These are phyloP conservation scores for Tylochromis polylepis DNA, from an alignment of 2,113 vertebrate genomes.

Conservation along the genomic window DNA sequence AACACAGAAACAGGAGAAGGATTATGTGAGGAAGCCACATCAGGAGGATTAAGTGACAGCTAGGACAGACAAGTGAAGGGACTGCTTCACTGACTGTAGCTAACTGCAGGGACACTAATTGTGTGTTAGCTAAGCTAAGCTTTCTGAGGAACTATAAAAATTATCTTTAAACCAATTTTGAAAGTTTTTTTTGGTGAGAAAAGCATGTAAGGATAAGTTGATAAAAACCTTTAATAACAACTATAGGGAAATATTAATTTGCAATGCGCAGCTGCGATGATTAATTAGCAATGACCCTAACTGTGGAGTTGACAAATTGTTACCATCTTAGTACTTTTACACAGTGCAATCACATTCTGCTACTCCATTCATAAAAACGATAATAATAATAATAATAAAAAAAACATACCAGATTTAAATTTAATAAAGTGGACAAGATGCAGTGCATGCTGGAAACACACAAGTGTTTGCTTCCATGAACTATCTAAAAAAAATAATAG, in stretches of 20 bases:
- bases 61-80: background rate
- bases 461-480: no score
- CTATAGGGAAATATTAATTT: background rate
- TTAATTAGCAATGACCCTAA: background rate
- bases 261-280: background rate
- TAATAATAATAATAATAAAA: background rate
- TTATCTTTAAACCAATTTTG: background rate
- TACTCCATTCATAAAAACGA: background rate
- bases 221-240: background rate
- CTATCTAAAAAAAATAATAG: no score
- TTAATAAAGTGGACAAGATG: background rate
- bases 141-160: background rate
- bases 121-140: background rate
- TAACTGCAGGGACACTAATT: background rate
- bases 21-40: background rate
- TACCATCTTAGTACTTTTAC: background rate
- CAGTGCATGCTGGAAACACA: background rate
- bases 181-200: background rate
- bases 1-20: background rate
- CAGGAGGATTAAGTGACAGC: background rate
- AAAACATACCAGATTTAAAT: no score
- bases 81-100: background rate
- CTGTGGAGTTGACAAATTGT: background rate
- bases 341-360: background rate
- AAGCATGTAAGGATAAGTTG: background rate